These are phyloP conservation scores for Benthosema pterotum DNA, from an alignment of 2,797 vertebrate species.

Conservation along the genomic window DNA sequence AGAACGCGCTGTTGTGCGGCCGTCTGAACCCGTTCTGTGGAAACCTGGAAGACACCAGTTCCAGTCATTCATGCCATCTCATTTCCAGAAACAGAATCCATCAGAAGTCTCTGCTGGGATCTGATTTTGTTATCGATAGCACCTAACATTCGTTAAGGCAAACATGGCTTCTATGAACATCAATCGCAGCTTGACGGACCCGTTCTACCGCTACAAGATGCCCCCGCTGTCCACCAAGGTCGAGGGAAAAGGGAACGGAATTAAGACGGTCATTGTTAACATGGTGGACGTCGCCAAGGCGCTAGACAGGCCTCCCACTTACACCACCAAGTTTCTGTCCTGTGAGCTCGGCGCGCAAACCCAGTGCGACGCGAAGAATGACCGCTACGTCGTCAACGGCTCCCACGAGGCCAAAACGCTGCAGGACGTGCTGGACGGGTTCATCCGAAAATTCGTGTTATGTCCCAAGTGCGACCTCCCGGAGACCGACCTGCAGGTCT, in stretches of 20 bases:
- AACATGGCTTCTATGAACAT: constrained; percentile 99
- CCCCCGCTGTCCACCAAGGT: constrained; percentile 99
- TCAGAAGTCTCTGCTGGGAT: constrained; percentile 99
- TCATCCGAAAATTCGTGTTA: constrained; percentile 99
- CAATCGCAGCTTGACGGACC: constrained; percentile 99
- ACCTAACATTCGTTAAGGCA: constrained; percentile 90
- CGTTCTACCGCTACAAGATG: constrained; percentile 99
- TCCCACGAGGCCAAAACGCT: constrained; percentile 99
- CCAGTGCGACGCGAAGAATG: constrained; percentile 99
- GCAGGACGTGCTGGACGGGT: constrained; percentile 99
- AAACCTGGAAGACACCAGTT: no score
- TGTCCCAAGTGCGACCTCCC: constrained; percentile 99
- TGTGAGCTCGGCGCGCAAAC: constrained; percentile 99
- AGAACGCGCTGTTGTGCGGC: no score
- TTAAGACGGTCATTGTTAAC: constrained; percentile 99
- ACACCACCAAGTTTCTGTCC: constrained; percentile 99
- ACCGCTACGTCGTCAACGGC: constrained; percentile 99
- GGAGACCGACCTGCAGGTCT: constrained; percentile 99
- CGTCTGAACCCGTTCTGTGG: no score
- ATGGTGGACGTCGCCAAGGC: constrained; percentile 99
- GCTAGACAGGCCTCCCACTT: constrained; percentile 99
- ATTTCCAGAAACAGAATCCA: constrained; percentile 99
- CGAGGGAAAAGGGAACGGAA: constrained; percentile 99
- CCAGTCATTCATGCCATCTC: constrained; percentile 99
- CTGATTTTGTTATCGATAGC: constrained; percentile 98